These are phyloP conservation scores for Dioctria linearis DNA, from an alignment of 2,888 invertebrate genomes.

Conservation along the genomic window DNA sequence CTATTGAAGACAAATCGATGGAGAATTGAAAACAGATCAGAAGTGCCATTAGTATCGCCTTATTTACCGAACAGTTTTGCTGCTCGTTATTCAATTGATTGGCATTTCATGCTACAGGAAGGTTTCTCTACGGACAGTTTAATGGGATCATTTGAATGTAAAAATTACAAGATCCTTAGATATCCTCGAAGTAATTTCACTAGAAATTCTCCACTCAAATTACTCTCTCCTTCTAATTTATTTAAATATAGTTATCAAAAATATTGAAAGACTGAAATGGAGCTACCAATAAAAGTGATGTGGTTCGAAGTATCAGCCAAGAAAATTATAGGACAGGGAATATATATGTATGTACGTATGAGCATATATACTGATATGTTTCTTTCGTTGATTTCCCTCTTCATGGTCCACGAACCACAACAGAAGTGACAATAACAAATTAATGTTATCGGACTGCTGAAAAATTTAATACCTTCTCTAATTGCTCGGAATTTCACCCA, in stretches of 20 bases:
- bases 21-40: constrained; percentile 21
- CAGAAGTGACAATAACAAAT: constrained; percentile 31
- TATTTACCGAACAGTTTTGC: background rate
- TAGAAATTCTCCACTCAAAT: too few species aligned
- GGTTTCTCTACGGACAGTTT: too few species aligned
- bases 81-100: background rate
- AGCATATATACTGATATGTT: background rate
- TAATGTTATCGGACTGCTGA: constrained; percentile 30
- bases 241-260: too few species aligned
- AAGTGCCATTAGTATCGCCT: background rate
- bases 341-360: too few species aligned
- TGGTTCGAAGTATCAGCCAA: too few species aligned
- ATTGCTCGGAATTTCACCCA: constrained; percentile 36
- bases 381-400: background rate
- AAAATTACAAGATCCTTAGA: too few species aligned
- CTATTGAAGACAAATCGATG: constrained; percentile 10
- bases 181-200: too few species aligned
- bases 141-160: too few species aligned
- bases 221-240: too few species aligned
- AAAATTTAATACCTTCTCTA: constrained; percentile 38
- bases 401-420: constrained; percentile 14
- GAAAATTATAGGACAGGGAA: too few species aligned
- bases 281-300: too few species aligned
- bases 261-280: too few species aligned
- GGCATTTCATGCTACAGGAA: background rate